phyloP scores from a whole-genome alignment of 2,797 vertebrate species.

The Gallinago solitaria region DNA sequence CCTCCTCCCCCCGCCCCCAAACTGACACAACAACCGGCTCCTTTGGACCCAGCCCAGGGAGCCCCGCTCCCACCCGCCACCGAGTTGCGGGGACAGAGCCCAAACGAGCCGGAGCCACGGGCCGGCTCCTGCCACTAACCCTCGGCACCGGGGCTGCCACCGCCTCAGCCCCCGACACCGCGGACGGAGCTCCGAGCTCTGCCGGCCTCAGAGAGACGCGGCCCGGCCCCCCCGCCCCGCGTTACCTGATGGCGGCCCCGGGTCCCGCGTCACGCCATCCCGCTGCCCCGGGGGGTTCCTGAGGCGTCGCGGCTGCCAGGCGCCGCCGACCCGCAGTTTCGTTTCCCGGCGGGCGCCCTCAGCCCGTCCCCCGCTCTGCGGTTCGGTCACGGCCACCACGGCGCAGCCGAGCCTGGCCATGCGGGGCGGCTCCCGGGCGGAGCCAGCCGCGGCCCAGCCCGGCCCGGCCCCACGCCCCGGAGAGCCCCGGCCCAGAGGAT shows the following conservation, averaged over 20 bases:
- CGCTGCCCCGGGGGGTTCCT: not conserved
- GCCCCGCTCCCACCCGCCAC: not conserved
- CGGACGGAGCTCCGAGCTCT: not conserved
- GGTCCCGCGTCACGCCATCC: not conserved
- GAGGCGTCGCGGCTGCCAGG: not conserved
- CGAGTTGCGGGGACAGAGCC: not conserved
- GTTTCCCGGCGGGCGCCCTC: not conserved
- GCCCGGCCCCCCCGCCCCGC: not conserved
- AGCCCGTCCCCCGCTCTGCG: not conserved
- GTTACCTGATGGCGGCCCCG: not conserved
- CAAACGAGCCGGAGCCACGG: fast-evolving
- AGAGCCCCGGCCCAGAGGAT: not conserved
- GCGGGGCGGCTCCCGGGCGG: not conserved
- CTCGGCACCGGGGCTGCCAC: not conserved
- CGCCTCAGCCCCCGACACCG: too few relatives aligned
- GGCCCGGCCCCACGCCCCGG: too few relatives aligned
- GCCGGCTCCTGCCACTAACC: not conserved
- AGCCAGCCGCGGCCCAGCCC: not conserved
- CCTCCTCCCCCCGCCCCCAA: too few relatives aligned
- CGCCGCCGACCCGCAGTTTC: not conserved
- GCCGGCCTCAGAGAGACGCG: not conserved
- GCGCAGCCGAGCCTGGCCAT: not conserved
- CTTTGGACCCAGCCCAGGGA: not conserved
- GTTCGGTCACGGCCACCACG: not conserved
- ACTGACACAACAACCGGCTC: fast-evolving